Evolutionary conservation across 2,888 invertebrate genomes (phyloP).

Genomic region (Meteorus cinctellus): DNA sequence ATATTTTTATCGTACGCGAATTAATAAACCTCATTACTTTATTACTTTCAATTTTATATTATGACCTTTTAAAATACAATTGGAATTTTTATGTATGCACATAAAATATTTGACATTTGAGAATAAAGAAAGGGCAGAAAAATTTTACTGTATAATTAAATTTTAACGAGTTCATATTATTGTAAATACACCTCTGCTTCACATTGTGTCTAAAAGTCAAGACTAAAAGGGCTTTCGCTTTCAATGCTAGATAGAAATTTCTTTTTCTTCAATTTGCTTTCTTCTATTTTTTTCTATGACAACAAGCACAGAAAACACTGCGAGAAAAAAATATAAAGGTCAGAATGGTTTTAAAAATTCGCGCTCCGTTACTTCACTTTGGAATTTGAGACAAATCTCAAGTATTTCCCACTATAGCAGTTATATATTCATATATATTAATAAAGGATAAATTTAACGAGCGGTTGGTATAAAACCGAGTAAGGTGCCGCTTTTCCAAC

Average conservation of each 20-base stretch:
- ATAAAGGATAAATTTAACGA: constrained; percentile 18
- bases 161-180: constrained; percentile 8
- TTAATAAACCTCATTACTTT: not conserved
- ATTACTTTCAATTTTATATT: not conserved
- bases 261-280: not conserved
- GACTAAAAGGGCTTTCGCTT: not conserved
- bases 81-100: not conserved
- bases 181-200: not conserved
- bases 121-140: not conserved
- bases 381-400: constrained; percentile 1
- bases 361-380: constrained; percentile 1
- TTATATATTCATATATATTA: constrained; percentile 2
- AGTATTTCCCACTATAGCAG: not conserved
- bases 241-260: not conserved
- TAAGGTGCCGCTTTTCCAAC: constrained; percentile 30
- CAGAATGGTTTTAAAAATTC: not conserved
- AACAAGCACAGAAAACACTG: not conserved
- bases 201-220: not conserved
- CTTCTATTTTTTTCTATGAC: not conserved
- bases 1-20: not conserved
- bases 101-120: not conserved
- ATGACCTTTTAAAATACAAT: not conserved
- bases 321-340: not conserved
- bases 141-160: not conserved
- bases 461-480: constrained; percentile 23